Conservation (phyloP, 2,797 vertebrate species). For the Ceryle rudis region DNA sequence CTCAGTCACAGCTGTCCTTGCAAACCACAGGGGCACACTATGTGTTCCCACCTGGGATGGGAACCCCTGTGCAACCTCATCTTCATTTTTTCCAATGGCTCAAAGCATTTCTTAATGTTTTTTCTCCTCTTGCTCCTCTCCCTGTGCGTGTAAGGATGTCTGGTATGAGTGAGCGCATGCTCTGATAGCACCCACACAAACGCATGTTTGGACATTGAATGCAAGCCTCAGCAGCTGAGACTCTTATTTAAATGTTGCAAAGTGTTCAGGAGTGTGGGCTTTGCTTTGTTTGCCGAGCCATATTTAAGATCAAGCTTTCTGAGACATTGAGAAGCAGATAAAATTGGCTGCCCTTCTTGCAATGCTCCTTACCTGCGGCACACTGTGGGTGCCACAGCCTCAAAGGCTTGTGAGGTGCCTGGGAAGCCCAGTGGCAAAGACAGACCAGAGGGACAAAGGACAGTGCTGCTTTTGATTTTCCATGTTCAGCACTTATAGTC, state of each 20-base stretch:
- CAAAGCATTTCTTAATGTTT: background rate
- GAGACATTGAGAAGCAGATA: background rate
- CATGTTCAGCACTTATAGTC: background rate
- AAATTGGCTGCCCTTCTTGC: background rate
- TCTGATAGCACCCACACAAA: background rate
- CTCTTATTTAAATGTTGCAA: background rate
- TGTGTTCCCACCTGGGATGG: background rate
- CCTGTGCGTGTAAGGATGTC: background rate
- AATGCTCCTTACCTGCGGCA: rapidly evolving
- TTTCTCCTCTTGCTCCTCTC: background rate
- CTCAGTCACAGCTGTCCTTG: background rate
- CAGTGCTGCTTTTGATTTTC: background rate
- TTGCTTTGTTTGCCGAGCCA: background rate
- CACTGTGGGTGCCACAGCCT: rapidly evolving
- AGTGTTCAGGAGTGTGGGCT: background rate
- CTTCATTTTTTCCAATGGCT: background rate
- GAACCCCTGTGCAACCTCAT: background rate
- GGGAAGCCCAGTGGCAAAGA: background rate
- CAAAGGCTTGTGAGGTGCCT: background rate
- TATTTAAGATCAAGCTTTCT: background rate
- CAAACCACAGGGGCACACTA: background rate
- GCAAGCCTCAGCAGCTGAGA: background rate
- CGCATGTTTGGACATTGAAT: background rate
- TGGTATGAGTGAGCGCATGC: background rate
- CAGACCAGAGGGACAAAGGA: background rate